phyloP scores from a whole-genome alignment of 2,888 invertebrate genomes.

The Imbricaverruca yamaguchii region DNA sequence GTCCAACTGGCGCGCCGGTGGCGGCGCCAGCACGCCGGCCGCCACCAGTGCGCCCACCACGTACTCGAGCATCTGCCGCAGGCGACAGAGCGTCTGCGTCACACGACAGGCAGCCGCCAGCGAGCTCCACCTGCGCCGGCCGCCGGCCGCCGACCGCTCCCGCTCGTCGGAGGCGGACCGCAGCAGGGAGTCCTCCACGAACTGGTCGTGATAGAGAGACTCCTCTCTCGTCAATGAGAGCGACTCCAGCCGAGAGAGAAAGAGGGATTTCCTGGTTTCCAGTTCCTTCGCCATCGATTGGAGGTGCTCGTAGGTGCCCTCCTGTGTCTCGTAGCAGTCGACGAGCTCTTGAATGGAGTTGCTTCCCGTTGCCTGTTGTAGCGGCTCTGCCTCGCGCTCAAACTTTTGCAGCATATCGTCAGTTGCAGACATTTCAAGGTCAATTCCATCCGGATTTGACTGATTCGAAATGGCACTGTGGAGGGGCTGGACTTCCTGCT shows the following conservation, averaged over 20 bases:
- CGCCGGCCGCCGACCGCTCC: not conserved
- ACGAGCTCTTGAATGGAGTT: not conserved
- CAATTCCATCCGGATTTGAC: too few species aligned
- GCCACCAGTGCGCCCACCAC: not conserved
- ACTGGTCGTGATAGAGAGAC: not conserved
- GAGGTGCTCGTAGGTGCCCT: not conserved
- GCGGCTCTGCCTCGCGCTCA: not conserved
- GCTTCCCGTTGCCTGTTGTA: not conserved
- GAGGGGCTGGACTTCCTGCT: not conserved
- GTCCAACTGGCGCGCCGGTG: not conserved
- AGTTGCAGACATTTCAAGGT: too few species aligned
- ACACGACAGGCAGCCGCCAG: not conserved
- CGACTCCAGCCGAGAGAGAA: not conserved
- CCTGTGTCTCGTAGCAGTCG: not conserved
- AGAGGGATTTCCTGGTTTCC: not conserved
- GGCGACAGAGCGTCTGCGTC: not conserved
- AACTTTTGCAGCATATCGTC: not conserved
- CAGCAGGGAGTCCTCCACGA: not conserved
- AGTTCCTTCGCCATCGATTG: not conserved
- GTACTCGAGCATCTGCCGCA: slow-evolving; percentile 3
- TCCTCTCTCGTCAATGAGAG: not conserved
- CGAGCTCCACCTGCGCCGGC: not conserved
- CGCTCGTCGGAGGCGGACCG: not conserved
- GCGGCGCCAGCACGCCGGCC: not conserved
- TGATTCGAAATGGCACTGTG: not conserved